A percentile compares a stretch with the other conserved stretches of the same genome.
Conservation (phyloP, 2,113 vertebrate species). For the Ceyx margarethae region DNA sequence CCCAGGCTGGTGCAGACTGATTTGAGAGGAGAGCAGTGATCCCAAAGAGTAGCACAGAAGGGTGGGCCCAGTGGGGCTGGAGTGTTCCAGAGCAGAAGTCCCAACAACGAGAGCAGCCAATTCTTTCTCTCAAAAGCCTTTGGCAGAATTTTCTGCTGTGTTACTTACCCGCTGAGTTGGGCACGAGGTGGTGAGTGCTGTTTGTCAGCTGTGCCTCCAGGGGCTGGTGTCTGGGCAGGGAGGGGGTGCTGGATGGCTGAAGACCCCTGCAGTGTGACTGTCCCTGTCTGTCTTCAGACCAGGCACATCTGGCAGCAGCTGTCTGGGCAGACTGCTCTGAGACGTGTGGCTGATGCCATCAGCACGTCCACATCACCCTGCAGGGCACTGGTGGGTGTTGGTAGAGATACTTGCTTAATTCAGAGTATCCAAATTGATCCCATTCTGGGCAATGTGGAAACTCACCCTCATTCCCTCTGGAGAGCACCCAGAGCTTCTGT, state of each 20-base stretch:
- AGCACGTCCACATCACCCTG: neutral
- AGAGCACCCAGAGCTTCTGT: neutral
- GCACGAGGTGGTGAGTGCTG: neutral
- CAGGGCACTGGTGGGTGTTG: neutral
- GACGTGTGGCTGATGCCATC: neutral
- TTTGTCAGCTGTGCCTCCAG: neutral
- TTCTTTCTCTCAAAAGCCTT: neutral
- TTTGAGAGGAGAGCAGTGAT: neutral
- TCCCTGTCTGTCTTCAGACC: accelerated
- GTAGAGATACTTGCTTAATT: neutral
- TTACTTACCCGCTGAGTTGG: neutral
- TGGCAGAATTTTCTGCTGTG: neutral
- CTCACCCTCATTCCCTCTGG: constrained; percentile 22
- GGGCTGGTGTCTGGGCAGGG: neutral
- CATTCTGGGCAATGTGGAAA: constrained; percentile 27
- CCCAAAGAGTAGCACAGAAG: neutral
- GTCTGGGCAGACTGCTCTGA: neutral
- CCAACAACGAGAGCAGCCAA: accelerated
- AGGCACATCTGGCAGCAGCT: neutral
- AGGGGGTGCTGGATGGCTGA: neutral
- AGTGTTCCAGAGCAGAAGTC: neutral
- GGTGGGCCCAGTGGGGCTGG: neutral
- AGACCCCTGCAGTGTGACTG: neutral
- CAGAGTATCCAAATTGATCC: neutral
- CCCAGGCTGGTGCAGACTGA: neutral